phyloP scores from a whole-genome alignment of 2,113 vertebrate species.

The Pogona vitticeps region DNA sequence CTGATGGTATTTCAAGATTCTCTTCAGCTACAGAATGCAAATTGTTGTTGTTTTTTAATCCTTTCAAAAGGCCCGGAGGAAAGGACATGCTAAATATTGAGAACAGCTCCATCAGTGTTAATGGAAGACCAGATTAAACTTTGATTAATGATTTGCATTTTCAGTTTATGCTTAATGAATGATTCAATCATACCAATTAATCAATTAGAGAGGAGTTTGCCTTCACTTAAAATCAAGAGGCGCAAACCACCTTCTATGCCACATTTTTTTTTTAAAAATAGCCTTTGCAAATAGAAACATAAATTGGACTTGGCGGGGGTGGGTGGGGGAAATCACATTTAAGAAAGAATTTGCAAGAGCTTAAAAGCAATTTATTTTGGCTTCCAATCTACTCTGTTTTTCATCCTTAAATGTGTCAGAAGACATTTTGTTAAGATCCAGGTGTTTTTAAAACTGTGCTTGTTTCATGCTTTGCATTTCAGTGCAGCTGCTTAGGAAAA shows the following conservation, averaged over 20 bases:
- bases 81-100: neutral
- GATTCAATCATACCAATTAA: neutral
- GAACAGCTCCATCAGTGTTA: neutral
- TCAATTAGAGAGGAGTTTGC: neutral
- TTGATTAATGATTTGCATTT: slow-evolving; percentile 22
- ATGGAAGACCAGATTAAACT: neutral
- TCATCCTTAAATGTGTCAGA: neutral
- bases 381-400: neutral
- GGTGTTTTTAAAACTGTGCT: neutral
- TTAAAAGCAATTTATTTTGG: neutral
- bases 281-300: neutral
- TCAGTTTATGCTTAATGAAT: slow-evolving; percentile 7
- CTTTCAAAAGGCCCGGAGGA: neutral
- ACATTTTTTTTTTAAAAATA: neutral
- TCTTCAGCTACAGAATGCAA: neutral
- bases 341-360: neutral
- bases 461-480: neutral
- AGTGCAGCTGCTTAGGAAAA: neutral
- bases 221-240: neutral
- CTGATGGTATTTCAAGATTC: neutral
- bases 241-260: neutral
- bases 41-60: neutral
- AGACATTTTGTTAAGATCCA: neutral
- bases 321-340: neutral
- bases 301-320: neutral